phyloP scores from a whole-genome alignment of 2,113 vertebrate species.

The Leiothrix lutea region DNA sequence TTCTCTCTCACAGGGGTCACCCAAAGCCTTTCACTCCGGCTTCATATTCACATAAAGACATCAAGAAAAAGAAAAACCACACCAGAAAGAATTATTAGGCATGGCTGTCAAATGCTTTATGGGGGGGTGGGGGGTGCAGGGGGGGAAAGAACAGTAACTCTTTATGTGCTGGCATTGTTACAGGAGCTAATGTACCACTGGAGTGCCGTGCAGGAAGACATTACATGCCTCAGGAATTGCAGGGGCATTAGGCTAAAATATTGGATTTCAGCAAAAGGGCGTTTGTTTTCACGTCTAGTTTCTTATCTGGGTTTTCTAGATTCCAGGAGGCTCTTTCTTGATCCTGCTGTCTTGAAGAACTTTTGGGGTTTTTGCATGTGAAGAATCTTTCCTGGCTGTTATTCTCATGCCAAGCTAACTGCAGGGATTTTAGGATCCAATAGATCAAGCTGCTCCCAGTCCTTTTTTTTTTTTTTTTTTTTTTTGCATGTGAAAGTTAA shows the following conservation, averaged over 20 bases:
- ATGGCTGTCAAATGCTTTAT: constrained; percentile 95
- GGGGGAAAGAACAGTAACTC: constrained; percentile 65
- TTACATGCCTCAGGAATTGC: background rate
- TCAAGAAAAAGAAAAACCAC: constrained; percentile 89
- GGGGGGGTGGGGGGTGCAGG: background rate
- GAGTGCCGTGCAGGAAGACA: background rate
- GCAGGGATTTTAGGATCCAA: background rate
- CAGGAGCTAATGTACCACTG: constrained; percentile 39
- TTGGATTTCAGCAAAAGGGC: background rate
- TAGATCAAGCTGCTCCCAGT: background rate
- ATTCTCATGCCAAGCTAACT: background rate
- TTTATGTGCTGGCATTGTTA: constrained; percentile 65
- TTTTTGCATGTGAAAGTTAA: background rate
- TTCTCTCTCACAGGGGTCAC: constrained; percentile 89
- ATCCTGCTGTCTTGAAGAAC: background rate
- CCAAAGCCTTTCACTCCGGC: constrained; percentile 88
- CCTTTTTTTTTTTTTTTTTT: too few species aligned
- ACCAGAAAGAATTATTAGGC: constrained; percentile 98
- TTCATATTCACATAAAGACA: constrained; percentile 96
- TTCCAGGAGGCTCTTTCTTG: background rate
- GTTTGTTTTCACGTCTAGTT: background rate
- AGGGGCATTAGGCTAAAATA: background rate
- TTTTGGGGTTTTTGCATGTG: background rate
- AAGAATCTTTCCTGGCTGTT: background rate
- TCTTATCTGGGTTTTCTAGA: background rate